These are phyloP conservation scores for Drosophila pseudotalamancana DNA, from an alignment of 2,888 invertebrate genomes.

Conservation along the genomic window DNA sequence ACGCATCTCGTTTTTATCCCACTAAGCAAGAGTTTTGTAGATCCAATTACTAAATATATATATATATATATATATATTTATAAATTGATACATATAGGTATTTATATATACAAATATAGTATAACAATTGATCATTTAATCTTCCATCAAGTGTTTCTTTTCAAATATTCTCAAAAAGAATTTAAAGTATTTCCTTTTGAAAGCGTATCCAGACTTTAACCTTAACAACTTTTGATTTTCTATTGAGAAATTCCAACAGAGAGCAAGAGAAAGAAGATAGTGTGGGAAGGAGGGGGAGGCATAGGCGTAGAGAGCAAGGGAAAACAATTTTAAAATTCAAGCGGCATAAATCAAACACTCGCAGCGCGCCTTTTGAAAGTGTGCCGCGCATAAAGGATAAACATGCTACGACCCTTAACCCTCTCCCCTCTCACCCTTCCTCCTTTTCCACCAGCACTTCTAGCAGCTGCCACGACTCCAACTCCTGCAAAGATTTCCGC, in stretches of 20 bases:
- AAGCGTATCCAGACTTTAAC: no score
- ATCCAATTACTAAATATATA: no score
- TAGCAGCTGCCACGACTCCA: neutral
- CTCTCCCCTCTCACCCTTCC: neutral
- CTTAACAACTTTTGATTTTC: no score
- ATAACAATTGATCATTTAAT: no score
- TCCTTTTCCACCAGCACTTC: neutral
- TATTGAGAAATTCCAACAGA: neutral
- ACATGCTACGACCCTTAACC: slow-evolving; percentile 24
- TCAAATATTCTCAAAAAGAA: no score
- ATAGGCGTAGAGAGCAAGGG: neutral
- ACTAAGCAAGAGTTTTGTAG: no score
- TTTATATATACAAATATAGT: no score
- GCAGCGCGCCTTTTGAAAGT: slow-evolving; percentile 61
- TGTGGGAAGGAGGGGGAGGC: neutral
- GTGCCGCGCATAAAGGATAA: slow-evolving; percentile 72
- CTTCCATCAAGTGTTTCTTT: no score
- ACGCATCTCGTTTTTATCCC: no score
- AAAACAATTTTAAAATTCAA: slow-evolving; percentile 75
- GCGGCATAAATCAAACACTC: slow-evolving; percentile 79
- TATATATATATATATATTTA: no score
- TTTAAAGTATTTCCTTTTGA: no score
- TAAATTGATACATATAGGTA: no score
- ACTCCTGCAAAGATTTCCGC: slow-evolving; percentile 50
- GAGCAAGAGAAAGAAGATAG: neutral